Conservation (phyloP, 1,140 invertebrate genomes). For the Calliopsis andreniformis region DNA sequence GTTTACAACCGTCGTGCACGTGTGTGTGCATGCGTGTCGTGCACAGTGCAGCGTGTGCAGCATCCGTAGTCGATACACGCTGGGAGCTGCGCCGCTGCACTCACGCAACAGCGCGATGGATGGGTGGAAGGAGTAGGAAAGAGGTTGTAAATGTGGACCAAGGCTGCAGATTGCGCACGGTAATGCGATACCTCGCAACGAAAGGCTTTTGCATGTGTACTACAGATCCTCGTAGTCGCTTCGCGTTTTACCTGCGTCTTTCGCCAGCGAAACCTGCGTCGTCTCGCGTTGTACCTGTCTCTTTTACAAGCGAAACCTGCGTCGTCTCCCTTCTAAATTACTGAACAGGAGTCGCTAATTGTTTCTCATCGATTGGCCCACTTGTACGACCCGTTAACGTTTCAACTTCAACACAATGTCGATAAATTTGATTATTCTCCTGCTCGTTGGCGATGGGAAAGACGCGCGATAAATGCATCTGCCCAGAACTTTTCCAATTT, state of each 20-base stretch:
- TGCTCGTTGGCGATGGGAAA: not conserved
- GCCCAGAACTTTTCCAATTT: slow-evolving; percentile 29
- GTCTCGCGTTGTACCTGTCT: no score
- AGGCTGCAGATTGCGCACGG: slow-evolving; percentile 68
- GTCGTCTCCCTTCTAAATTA: not conserved
- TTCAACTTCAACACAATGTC: not conserved
- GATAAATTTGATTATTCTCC: not conserved
- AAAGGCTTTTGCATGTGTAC: slow-evolving; percentile 40
- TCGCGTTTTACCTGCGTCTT: not conserved
- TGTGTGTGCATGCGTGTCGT: not conserved
- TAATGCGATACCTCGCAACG: slow-evolving; percentile 58
- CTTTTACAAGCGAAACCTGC: not conserved
- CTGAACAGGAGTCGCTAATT: not conserved
- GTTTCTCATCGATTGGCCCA: not conserved
- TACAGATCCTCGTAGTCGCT: slow-evolving; percentile 32
- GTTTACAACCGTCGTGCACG: not conserved
- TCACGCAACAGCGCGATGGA: slow-evolving; percentile 34
- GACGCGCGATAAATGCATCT: not conserved
- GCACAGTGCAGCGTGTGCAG: not conserved
- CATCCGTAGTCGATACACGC: slow-evolving; percentile 6
- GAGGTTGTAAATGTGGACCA: slow-evolving; percentile 68
- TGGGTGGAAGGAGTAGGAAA: slow-evolving; percentile 40
- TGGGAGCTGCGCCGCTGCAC: slow-evolving; percentile 13
- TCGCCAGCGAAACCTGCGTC: not conserved
- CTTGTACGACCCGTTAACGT: not conserved